These are phyloP conservation scores for Subanguina moxae DNA, from an alignment of 1,140 invertebrate species.

Conservation along the genomic window DNA sequence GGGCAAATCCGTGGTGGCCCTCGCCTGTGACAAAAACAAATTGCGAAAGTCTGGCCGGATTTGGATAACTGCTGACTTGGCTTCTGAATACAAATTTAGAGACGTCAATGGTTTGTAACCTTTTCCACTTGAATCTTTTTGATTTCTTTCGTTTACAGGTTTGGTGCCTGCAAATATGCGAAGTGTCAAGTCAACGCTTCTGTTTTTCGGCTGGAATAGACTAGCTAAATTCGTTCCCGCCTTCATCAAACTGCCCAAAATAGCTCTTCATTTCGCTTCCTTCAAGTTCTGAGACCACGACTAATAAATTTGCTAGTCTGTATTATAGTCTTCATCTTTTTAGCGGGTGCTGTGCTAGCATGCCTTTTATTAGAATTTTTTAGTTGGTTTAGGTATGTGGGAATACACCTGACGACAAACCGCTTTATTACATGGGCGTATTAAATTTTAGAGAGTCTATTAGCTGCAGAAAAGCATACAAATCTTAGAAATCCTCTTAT, in stretches of 20 bases:
- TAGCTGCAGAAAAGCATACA: too few relatives aligned
- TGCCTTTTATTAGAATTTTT: too few relatives aligned
- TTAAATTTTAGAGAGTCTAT: too few relatives aligned
- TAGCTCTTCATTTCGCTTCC: slow-evolving; percentile 31
- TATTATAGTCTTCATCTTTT: too few relatives aligned
- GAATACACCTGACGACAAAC: too few relatives aligned
- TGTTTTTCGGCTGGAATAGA: slow-evolving; percentile 35
- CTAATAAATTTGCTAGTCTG: too few relatives aligned
- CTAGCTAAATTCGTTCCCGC: slow-evolving; percentile 23
- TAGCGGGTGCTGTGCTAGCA: too few relatives aligned
- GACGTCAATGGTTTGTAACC: slow-evolving; percentile 27
- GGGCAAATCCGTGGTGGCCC: slow-evolving; percentile 37
- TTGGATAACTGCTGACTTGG: slow-evolving; percentile 35
- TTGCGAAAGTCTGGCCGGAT: slow-evolving; percentile 32
- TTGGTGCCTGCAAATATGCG: slow-evolving; percentile 28
- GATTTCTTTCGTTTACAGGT: slow-evolving; percentile 21
- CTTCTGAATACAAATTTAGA: slow-evolving; percentile 30
- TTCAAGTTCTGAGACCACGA: slow-evolving; percentile 41
- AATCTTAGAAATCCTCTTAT: too few relatives aligned
- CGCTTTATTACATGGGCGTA: too few relatives aligned
- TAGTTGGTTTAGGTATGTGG: too few relatives aligned
- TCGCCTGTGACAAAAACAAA: slow-evolving; percentile 30
- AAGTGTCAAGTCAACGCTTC: slow-evolving; percentile 25
- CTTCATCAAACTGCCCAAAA: slow-evolving; percentile 35
- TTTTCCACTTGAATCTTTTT: not conserved